A percentile compares a stretch with the other conserved stretches of the same genome.
Conservation (phyloP, 2,113 vertebrate genomes). For the Pituophis catenifer region DNA sequence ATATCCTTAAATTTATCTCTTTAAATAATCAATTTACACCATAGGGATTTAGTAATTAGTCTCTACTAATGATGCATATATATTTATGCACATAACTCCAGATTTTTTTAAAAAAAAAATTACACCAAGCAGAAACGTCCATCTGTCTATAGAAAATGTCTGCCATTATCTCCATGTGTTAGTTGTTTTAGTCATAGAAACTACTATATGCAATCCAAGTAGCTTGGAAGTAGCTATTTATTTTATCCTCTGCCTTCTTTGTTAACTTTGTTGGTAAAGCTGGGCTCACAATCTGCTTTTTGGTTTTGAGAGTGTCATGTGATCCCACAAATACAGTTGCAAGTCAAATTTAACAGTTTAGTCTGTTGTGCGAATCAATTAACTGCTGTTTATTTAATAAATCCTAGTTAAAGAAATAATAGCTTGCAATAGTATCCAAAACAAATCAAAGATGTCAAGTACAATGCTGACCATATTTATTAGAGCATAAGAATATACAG, state of each 20-base stretch:
- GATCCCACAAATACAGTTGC: not conserved
- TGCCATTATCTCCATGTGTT: constrained; percentile 64
- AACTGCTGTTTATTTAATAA: not conserved
- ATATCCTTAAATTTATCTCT: not conserved
- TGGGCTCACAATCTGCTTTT: constrained; percentile 52
- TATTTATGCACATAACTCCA: constrained; percentile 76
- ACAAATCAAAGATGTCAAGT: not conserved
- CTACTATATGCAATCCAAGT: constrained; percentile 54
- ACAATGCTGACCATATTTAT: not conserved
- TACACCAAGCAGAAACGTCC: constrained; percentile 65
- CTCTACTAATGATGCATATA: constrained; percentile 76
- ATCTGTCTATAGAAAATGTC: constrained; percentile 73
- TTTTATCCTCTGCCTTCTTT: constrained; percentile 40
- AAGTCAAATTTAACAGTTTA: not conserved
- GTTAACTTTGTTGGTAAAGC: not conserved
- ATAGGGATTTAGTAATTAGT: constrained; percentile 59
- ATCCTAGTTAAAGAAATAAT: not conserved
- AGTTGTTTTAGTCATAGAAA: constrained; percentile 67
- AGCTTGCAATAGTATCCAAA: not conserved
- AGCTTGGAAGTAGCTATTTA: constrained; percentile 57
- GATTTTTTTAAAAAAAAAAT: constrained; percentile 1
- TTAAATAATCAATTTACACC: constrained; percentile 9
- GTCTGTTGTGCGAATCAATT: not conserved
- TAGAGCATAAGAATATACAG: not conserved
- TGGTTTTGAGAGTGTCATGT: constrained; percentile 1